These are phyloP conservation scores for Parelbella ahira DNA, from an alignment of 2,888 invertebrate species.

Conservation along the genomic window DNA sequence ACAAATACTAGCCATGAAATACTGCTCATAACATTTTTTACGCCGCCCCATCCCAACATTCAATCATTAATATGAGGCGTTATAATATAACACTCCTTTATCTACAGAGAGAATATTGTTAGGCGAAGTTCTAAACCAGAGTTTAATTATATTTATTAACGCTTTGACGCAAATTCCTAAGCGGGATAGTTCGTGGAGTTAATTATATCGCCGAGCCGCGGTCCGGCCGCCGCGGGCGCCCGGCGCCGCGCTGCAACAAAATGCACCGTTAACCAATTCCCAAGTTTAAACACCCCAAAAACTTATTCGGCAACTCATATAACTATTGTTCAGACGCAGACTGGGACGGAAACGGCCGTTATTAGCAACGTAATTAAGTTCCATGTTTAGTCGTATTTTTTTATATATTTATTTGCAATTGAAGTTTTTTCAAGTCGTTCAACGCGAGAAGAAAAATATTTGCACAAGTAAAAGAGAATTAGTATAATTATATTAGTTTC, in stretches of 20 bases:
- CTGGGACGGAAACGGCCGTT: neutral
- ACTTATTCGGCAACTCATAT: constrained; percentile 74
- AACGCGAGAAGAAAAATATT: too few relatives aligned
- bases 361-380: constrained; percentile 8
- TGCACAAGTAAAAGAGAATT: too few relatives aligned
- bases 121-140: constrained; percentile 33
- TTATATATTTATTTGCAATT: too few relatives aligned
- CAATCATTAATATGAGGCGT: too few relatives aligned
- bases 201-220: constrained; percentile 62
- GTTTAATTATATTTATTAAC: constrained; percentile 61
- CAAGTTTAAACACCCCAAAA: constrained; percentile 69
- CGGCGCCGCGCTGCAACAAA: constrained; percentile 42
- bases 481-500: too few relatives aligned
- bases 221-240: constrained; percentile 54
- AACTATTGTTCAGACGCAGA: constrained; percentile 56
- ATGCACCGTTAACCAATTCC: constrained; percentile 70
- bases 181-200: constrained; percentile 70
- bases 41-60: too few relatives aligned
- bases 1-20: too few relatives aligned
- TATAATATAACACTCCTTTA: too few relatives aligned
- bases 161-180: constrained; percentile 63
- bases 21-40: too few relatives aligned
- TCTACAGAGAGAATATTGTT: constrained; percentile 6
- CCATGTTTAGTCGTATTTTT: too few relatives aligned
- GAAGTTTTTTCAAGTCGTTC: neutral